Conservation (phyloP, 2,888 invertebrate genomes). For the Iselma pallidipennis region DNA sequence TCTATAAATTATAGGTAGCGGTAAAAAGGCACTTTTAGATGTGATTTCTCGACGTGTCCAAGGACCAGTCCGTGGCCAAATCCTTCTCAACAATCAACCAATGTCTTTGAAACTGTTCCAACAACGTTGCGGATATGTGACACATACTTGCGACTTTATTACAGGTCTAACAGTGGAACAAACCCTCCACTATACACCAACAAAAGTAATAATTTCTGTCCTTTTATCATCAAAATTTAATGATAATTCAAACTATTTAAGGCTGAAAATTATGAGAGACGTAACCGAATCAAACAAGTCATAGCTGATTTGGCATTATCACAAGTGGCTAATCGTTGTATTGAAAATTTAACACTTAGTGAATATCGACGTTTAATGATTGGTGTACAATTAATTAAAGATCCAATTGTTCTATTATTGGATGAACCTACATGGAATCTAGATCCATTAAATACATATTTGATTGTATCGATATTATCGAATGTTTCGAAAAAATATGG, state of each 20-base stretch:
- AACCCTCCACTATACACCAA: constrained; percentile 78
- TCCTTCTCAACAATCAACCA: constrained; percentile 85
- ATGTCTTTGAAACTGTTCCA: constrained; percentile 81
- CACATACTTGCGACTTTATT: constrained; percentile 82
- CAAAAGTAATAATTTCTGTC: constrained; percentile 66
- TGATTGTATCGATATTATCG: constrained; percentile 91
- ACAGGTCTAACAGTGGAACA: constrained; percentile 88
- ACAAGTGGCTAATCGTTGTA: constrained; percentile 83
- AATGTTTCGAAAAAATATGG: constrained; percentile 89
- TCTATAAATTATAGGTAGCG: constrained; percentile 70
- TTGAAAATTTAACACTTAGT: constrained; percentile 83
- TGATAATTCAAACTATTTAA: not conserved
- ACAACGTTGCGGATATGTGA: constrained; percentile 85
- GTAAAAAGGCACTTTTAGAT: constrained; percentile 91
- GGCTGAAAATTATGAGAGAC: not conserved
- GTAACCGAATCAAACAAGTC: constrained; percentile 74
- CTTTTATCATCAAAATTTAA: too few species aligned
- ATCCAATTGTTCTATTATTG: constrained; percentile 87
- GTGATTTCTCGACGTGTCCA: constrained; percentile 83
- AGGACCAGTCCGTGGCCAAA: constrained; percentile 84
- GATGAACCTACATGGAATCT: constrained; percentile 95
- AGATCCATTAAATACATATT: constrained; percentile 92
- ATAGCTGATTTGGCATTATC: constrained; percentile 92
- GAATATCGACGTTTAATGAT: constrained; percentile 89
- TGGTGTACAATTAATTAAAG: constrained; percentile 89